These are phyloP conservation scores for Cardiocondyla obscurior DNA, from an alignment of 1,140 invertebrate species.

Conservation along the genomic window DNA sequence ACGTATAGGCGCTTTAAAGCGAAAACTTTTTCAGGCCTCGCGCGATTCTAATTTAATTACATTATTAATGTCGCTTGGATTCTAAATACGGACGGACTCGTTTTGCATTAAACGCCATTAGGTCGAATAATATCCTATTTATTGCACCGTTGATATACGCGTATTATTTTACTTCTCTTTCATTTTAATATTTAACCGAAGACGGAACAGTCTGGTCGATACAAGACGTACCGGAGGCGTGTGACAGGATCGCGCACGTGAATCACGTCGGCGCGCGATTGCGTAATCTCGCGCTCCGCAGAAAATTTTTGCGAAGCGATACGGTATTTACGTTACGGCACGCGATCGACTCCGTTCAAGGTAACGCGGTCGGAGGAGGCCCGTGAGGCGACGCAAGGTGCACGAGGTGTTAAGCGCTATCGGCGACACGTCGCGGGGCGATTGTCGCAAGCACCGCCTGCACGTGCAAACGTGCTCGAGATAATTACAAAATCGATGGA, in stretches of 20 bases:
- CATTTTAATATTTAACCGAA: neutral
- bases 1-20: neutral
- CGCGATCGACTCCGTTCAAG: conserved; percentile 37
- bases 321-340: neutral
- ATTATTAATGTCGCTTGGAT: neutral
- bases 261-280: neutral
- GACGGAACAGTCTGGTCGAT: neutral
- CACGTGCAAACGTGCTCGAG: too few relatives aligned
- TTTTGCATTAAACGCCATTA: too few relatives aligned
- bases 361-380: conserved; percentile 1
- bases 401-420: neutral
- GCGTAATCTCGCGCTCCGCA: conserved; percentile 9
- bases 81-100: too few relatives aligned
- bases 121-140: too few relatives aligned
- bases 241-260: neutral
- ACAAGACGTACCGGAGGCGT: neutral
- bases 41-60: neutral
- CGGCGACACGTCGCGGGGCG: neutral
- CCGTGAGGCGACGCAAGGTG: neutral
- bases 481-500: conserved; percentile 2
- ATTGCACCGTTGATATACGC: too few relatives aligned
- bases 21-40: neutral
- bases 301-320: conserved; percentile 26
- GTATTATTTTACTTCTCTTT: neutral
- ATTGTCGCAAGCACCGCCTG: too few relatives aligned